Evolutionary conservation across 23 tunicate genomes (phyloP), one percentile per base, ranked within the genome.

Genomic region (Oikopleura vanhoeffeni): DNA sequence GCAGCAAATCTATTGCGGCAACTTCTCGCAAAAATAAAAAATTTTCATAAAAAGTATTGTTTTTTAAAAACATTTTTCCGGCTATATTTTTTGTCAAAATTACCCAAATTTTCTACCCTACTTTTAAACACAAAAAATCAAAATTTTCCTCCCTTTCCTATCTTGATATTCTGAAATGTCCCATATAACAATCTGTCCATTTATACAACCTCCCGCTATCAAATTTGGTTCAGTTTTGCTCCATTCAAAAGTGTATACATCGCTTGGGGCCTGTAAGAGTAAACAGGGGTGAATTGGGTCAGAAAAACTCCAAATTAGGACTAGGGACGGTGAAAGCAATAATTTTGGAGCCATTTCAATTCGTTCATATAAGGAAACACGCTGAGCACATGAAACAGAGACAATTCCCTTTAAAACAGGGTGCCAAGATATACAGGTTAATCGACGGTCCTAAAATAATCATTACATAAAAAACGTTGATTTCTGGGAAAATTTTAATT

Each of bases 201-300:
- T 95, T 41, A 95, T 91, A 64, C 99, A 95, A 0, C 99, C 99
- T 27, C 89, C 99, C 0, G 99, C 99, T 41, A 95, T 88, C n/a
- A 88, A 86, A 83, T 95, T 88, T 0, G 99, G 99, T 64, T 95
- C 87, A 79, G 90, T 87, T 0, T 92, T 92, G 76, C 96, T 91
- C 58, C 90, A 91, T 64, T 71, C 35, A 71, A 71, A 71, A 2
- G 27, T 71, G 13, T 67, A 57, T 40, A 95, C 86, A 83, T 95
- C 99, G 49, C 88, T 92, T 0, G 99, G 99, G 34, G 97, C 95
- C 85, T 95, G 92, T 41, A 95, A 83, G 0, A 95, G 86, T 28
- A 95, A 32, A 95, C 91, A 83, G 0, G 99, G 99, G 83, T 95
- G 96, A 85, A 95, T 95, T 0, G 99, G 99, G 86, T 95, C 99